Conservation (phyloP, 2,797 vertebrate species). For the Megaceryle alcyon region DNA sequence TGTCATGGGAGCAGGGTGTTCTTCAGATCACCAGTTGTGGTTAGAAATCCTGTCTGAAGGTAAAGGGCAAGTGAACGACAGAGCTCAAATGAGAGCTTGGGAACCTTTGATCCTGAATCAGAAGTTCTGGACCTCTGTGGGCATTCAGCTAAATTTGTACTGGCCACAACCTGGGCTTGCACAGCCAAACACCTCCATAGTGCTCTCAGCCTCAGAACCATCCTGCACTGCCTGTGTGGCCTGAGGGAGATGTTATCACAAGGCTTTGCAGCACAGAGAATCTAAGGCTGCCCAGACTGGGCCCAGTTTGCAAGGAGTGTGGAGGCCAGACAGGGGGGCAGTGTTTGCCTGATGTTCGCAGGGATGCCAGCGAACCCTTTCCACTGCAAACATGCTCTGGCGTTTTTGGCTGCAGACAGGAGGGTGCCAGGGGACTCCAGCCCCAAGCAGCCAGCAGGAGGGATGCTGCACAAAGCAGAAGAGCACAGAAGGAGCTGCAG, state of each 20-base stretch:
- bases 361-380: background rate
- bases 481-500: background rate
- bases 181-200: background rate
- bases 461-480: background rate
- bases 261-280: background rate
- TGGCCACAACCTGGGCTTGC: background rate
- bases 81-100: background rate
- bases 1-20: background rate
- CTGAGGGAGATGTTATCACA: accelerated
- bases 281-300: background rate
- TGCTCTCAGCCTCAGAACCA: background rate
- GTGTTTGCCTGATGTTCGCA: background rate
- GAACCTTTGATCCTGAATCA: background rate
- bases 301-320: background rate
- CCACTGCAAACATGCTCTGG: background rate
- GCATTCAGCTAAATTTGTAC: background rate
- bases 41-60: background rate
- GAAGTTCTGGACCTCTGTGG: background rate
- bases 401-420: background rate
- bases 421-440: accelerated
- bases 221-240: background rate
- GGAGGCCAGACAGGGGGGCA: background rate
- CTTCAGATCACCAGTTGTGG: background rate
- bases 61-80: background rate
- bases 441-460: accelerated